These are phyloP conservation scores for Ecdyonurus torrentis DNA, from an alignment of 2,888 invertebrate genomes.

Conservation along the genomic window DNA sequence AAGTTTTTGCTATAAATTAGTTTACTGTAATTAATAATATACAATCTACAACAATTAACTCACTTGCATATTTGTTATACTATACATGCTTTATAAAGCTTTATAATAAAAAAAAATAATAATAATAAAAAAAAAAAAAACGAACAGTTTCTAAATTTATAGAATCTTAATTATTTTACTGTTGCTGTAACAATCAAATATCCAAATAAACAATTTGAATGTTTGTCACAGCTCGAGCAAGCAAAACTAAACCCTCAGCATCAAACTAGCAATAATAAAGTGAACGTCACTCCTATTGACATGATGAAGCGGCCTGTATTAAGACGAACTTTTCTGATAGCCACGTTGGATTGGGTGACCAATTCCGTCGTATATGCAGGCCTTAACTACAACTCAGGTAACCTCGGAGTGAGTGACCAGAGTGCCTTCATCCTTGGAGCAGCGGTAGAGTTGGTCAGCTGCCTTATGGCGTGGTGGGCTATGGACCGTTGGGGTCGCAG, in stretches of 20 bases:
- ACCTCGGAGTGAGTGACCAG: slow-evolving; percentile 48
- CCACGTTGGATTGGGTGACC: slow-evolving; percentile 47
- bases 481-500: slow-evolving; percentile 46
- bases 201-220: too few relatives aligned
- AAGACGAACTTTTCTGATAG: slow-evolving; percentile 43
- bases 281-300: slow-evolving; percentile 41
- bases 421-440: slow-evolving; percentile 49
- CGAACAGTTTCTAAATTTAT: too few relatives aligned
- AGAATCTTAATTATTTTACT: too few relatives aligned
- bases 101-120: too few relatives aligned
- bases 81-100: too few relatives aligned
- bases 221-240: background rate
- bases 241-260: background rate
- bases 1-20: too few relatives aligned
- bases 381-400: slow-evolving; percentile 45
- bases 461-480: slow-evolving; percentile 45
- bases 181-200: too few relatives aligned
- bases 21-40: too few relatives aligned
- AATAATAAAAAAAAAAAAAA: too few relatives aligned
- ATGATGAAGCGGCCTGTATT: slow-evolving; percentile 46
- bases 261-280: slow-evolving; percentile 11
- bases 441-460: slow-evolving; percentile 43
- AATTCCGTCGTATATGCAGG: slow-evolving; percentile 52
- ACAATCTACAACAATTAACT: too few relatives aligned
- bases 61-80: too few relatives aligned